Evolutionary conservation across 1,140 invertebrate genomes (phyloP), one percentile per base, ranked within the genome.

Genomic region (Euschistus heros): DNA sequence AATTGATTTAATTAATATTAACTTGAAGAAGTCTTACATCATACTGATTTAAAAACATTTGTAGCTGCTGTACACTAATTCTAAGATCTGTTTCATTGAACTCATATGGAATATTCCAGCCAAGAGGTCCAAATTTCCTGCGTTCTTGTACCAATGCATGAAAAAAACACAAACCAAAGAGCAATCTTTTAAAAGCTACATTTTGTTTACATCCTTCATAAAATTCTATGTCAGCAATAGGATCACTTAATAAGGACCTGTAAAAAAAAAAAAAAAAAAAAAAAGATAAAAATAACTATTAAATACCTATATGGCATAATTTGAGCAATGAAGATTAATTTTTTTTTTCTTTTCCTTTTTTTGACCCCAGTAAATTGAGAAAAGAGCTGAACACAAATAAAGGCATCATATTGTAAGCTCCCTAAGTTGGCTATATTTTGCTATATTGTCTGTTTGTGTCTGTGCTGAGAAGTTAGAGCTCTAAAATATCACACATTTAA

Each of bases 101-200:
- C 73, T 95, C 92, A 72, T 97, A 98, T 0, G 87, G 84, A 59
- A 90, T 94, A 73, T 97, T 98, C 94, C 94, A 94, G 0, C 94
- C 94, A 46, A 97, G 82, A 0, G 94, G 86, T 0, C 94, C 94
- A 74, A 95, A 98, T 74, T 93, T 91, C 15, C 89, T 75, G 57
- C 95, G 78, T 75, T 97, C 94, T 75, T 92, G 92, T 13, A 97
- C 83, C 3, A 92, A 80, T 0, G 91, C 94, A 74, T 98, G 95
- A 78, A 97, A 97, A 77, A 97, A 97, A 74, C 92, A 94, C 17
- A 98, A 77, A 33, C 87, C 86, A 73, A 88, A 97, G 27, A 97
- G 74, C 20, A 98, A 76, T 74, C 89, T 92, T 72, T 94, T 94
- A 74, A 96, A 97, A 13, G 76, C 74, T 10, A 78, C 80, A 4